Conservation (phyloP, 2,888 invertebrate species). For the Busseola fusca region DNA sequence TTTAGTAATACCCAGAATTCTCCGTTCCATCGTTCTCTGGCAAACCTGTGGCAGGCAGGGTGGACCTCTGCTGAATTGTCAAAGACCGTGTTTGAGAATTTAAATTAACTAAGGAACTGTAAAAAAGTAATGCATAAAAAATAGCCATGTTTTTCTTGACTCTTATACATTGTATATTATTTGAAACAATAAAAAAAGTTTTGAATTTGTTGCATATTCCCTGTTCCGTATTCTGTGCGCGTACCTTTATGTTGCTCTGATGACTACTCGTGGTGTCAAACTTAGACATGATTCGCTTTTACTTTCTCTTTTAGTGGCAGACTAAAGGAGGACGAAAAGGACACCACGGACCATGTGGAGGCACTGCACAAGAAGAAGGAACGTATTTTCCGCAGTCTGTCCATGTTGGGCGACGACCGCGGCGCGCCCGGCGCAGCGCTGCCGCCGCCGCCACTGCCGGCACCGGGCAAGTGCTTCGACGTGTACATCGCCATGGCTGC, state of each 20-base stretch:
- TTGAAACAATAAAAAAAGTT: neutral
- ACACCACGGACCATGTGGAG: slow-evolving; percentile 76
- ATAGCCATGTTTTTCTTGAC: neutral
- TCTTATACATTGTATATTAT: neutral
- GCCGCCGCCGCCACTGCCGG: slow-evolving; percentile 80
- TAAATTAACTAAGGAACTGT: neutral
- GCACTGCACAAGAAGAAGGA: slow-evolving; percentile 84
- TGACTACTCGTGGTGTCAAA: neutral
- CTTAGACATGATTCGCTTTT: neutral
- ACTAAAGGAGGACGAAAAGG: slow-evolving; percentile 73
- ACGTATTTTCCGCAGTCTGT: slow-evolving; percentile 80
- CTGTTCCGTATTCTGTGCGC: neutral
- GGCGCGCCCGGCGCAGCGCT: slow-evolving; percentile 70
- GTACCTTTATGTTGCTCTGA: neutral
- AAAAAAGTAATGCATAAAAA: neutral
- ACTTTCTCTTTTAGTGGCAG: slow-evolving; percentile 69
- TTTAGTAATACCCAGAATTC: no score
- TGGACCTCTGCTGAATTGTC: no score
- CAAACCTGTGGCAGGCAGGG: no score
- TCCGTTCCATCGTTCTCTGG: no score
- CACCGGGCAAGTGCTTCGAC: slow-evolving; percentile 90
- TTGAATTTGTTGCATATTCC: neutral
- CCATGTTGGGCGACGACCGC: slow-evolving; percentile 54
- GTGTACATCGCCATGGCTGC: slow-evolving; percentile 93
- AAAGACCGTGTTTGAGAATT: no score